A percentile compares a stretch with the other conserved stretches of the same genome.
phyloP scores from a whole-genome alignment of 2,797 vertebrate genomes.

The Hypotaenidia philippensis region DNA sequence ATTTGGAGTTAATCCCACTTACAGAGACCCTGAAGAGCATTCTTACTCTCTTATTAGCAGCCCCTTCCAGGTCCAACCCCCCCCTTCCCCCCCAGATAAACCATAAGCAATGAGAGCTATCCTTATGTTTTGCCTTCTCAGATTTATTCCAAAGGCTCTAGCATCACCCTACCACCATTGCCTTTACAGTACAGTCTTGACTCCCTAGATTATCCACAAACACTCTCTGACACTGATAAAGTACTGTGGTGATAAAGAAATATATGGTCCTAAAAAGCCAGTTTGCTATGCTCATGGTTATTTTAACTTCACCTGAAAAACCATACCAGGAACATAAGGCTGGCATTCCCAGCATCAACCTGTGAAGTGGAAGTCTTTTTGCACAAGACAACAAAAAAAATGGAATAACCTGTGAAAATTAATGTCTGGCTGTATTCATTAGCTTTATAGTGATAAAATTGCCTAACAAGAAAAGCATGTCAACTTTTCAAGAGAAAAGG shows the following conservation, averaged over 20 bases:
- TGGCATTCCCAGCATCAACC: not conserved
- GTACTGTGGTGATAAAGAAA: not conserved
- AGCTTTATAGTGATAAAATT: not conserved
- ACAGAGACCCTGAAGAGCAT: not conserved
- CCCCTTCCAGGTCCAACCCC: not conserved
- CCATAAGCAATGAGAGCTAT: not conserved
- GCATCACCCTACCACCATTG: rapidly evolving
- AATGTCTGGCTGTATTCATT: not conserved
- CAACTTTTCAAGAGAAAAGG: not conserved
- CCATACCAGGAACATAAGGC: not conserved
- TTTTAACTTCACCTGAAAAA: not conserved
- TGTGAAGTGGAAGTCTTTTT: not conserved
- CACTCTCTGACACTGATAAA: not conserved
- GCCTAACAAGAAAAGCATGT: not conserved
- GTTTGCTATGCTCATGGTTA: rapidly evolving
- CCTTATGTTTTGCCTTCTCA: not conserved
- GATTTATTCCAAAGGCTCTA: not conserved
- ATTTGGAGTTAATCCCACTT: not conserved
- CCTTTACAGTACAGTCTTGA: rapidly evolving
- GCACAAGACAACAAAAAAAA: not conserved
- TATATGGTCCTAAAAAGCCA: not conserved
- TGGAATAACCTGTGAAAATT: not conserved
- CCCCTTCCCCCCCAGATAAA: not conserved
- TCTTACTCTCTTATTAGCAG: not conserved
- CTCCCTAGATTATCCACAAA: not conserved